Conservation (phyloP, 2,797 vertebrate genomes). For the Xerus rutilus region DNA sequence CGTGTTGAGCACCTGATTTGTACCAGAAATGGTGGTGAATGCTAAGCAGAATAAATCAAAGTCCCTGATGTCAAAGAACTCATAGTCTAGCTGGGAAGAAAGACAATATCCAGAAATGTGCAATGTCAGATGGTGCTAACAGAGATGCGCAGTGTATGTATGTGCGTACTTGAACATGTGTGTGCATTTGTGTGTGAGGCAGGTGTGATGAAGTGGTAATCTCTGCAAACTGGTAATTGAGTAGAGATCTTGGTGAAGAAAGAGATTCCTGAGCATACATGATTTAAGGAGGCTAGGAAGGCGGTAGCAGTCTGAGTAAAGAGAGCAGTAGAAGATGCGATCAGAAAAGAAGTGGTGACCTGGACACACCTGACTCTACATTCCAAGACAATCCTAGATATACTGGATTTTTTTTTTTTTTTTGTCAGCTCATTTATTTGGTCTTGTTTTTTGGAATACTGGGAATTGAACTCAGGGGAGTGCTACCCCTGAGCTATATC, state of each 20-base stretch:
- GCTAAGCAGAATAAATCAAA: not conserved
- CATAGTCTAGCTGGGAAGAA: not conserved
- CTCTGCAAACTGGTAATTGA: not conserved
- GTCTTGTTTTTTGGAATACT: too few species aligned
- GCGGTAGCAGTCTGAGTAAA: not conserved
- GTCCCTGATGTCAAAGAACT: not conserved
- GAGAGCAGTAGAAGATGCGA: not conserved
- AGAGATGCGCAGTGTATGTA: too few species aligned
- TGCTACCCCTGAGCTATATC: too few species aligned
- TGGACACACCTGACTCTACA: not conserved
- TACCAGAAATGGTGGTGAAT: not conserved
- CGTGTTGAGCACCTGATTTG: not conserved
- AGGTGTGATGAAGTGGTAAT: not conserved
- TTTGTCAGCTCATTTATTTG: too few species aligned
- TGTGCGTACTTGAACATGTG: not conserved
- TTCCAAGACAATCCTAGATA: not conserved
- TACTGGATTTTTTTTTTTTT: not conserved
- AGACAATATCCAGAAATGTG: not conserved
- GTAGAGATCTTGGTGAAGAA: not conserved
- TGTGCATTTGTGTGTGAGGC: not conserved
- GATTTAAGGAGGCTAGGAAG: not conserved
- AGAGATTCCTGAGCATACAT: not conserved
- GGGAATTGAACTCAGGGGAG: too few species aligned
- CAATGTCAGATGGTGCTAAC: not conserved
- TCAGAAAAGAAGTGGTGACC: not conserved